Evolutionary conservation across 2,888 invertebrate species (phyloP).

Genomic region (Cerceris rybyensis): DNA sequence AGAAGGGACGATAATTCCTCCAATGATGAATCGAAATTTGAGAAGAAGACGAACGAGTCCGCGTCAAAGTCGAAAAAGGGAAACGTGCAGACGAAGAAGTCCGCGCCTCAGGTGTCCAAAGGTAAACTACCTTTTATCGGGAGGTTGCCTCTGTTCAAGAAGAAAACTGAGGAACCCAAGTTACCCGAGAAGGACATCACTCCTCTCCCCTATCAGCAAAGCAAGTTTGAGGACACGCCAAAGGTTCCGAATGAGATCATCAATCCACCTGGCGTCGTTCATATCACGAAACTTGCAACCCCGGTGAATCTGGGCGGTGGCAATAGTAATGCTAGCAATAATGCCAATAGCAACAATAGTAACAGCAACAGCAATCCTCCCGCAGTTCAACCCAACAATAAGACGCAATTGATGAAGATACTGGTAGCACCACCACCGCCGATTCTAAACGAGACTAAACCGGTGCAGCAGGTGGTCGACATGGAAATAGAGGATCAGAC

Average conservation of each 20-base stretch:
- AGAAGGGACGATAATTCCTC: conserved; percentile 73
- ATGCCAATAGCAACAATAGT: conserved; percentile 32
- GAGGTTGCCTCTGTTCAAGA: conserved; percentile 91
- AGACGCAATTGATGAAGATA: conserved; percentile 75
- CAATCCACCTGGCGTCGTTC: conserved; percentile 80
- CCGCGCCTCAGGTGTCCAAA: conserved; percentile 79
- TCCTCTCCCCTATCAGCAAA: conserved; percentile 77
- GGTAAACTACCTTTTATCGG: conserved; percentile 93
- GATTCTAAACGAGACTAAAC: conserved; percentile 70
- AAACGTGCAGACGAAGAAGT: conserved; percentile 65
- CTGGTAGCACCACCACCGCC: conserved; percentile 80
- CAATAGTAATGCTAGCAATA: conserved; percentile 12
- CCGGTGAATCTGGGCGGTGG: conserved; percentile 68
- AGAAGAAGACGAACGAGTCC: conserved; percentile 77
- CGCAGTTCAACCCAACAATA: conserved; percentile 34
- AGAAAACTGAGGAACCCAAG: conserved; percentile 82
- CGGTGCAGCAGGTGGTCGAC: conserved; percentile 78
- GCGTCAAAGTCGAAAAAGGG: conserved; percentile 74
- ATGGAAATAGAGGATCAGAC: conserved; percentile 80
- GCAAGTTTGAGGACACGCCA: conserved; percentile 80
- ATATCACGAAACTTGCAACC: conserved; percentile 79
- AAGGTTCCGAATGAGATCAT: conserved; percentile 79
- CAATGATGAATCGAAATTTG: conserved; percentile 78
- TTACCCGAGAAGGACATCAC: conserved; percentile 82
- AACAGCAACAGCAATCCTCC: neutral